Percentiles rank a stretch among this genome's conserved stretches.
These are phyloP conservation scores for Colinus virginianus DNA, from an alignment of 2,113 vertebrate species.

Conservation along the genomic window DNA sequence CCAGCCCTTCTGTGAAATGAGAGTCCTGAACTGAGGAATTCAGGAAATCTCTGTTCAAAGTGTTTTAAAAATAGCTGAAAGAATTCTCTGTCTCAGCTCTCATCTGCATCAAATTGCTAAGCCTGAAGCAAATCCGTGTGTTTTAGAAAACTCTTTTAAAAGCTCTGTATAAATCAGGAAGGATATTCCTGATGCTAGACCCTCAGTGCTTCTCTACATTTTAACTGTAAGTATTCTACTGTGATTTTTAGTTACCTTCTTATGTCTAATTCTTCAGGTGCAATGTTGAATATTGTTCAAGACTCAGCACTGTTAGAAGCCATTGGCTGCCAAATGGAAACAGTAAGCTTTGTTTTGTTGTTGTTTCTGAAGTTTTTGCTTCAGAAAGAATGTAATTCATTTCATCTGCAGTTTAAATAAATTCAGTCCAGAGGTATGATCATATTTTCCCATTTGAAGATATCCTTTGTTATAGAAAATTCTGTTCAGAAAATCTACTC, in stretches of 20 bases:
- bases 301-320: slow-evolving; percentile 95
- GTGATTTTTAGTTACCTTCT: not conserved
- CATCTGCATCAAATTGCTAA: not conserved
- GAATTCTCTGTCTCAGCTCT: not conserved
- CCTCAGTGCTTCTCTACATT: not conserved
- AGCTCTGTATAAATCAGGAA: not conserved
- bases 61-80: not conserved
- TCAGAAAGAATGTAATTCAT: not conserved
- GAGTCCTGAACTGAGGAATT: not conserved
- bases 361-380: not conserved
- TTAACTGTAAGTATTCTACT: not conserved
- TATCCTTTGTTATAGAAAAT: not conserved
- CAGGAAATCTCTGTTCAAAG: not conserved
- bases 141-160: not conserved
- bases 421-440: not conserved
- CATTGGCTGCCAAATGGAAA: slow-evolving; percentile 93
- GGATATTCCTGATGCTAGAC: not conserved
- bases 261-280: slow-evolving; percentile 80
- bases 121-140: not conserved
- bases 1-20: not conserved
- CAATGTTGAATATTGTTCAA: slow-evolving; percentile 97
- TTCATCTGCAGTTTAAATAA: not conserved
- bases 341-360: slow-evolving; percentile 75
- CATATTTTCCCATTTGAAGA: not conserved
- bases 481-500: not conserved